phyloP scores from a whole-genome alignment of 2,888 invertebrate genomes.

The Dryococelus australis region DNA sequence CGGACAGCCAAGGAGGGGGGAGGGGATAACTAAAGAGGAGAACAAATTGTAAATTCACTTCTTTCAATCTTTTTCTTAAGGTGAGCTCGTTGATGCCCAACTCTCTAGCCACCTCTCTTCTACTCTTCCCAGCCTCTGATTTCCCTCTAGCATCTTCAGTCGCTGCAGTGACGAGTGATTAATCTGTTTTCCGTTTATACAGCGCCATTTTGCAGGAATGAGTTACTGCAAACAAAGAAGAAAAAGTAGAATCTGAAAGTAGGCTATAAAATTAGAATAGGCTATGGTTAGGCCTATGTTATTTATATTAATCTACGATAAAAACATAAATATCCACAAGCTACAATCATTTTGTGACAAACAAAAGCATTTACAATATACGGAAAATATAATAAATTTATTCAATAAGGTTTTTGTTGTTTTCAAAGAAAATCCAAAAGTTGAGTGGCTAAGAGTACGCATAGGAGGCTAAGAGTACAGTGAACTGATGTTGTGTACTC shows the following conservation, averaged over 20 bases:
- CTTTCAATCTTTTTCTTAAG: neutral
- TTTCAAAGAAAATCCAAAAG: no score
- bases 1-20: no score
- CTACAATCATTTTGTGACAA: neutral
- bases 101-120: neutral
- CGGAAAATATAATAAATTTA: neutral
- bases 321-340: no score
- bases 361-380: neutral
- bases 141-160: neutral
- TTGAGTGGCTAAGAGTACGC: no score
- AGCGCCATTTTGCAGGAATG: neutral
- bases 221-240: neutral
- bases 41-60: neutral
- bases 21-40: neutral
- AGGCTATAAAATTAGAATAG: no score
- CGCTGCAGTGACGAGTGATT: neutral
- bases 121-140: neutral
- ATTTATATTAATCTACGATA: no score
- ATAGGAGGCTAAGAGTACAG: no score
- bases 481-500: neutral
- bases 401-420: neutral
- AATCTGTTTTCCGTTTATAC: neutral
- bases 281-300: no score
- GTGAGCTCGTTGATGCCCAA: neutral
- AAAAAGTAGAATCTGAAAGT: neutral